Conservation (phyloP, 2,113 vertebrate genomes). For the Sceloporus tristichus region DNA sequence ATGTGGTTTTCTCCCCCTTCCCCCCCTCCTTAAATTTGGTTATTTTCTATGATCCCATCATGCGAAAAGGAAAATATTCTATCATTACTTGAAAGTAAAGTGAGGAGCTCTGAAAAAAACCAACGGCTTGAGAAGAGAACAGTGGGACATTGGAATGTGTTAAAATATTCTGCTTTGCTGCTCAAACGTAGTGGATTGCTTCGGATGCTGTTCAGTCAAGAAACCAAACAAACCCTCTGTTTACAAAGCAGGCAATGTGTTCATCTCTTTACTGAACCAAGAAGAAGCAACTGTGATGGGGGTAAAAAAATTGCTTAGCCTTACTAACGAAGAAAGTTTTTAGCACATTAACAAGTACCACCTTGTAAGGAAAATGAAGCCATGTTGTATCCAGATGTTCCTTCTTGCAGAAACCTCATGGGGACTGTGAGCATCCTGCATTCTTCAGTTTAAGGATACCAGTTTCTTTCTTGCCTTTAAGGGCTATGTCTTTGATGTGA, state of each 20-base stretch:
- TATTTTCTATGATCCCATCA: constrained; percentile 72
- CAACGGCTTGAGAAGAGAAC: constrained; percentile 61
- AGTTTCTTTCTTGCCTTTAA: constrained; percentile 78
- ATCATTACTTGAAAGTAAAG: constrained; percentile 60
- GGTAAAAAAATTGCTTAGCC: constrained; percentile 72
- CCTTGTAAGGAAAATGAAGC: constrained; percentile 84
- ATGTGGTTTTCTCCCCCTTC: constrained; percentile 63
- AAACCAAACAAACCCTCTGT: constrained; percentile 73
- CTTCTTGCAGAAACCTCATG: constrained; percentile 75
- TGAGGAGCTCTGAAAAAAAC: constrained; percentile 65
- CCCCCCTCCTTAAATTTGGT: constrained; percentile 58
- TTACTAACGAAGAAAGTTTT: constrained; percentile 75
- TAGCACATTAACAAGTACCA: constrained; percentile 75
- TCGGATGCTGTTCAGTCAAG: constrained; percentile 69
- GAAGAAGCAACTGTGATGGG: constrained; percentile 78
- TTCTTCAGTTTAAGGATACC: constrained; percentile 76
- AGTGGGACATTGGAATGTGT: constrained; percentile 71
- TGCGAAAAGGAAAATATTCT: constrained; percentile 68
- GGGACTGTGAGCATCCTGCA: constrained; percentile 74
- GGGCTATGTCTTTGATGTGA: constrained; percentile 79
- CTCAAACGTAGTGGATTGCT: constrained; percentile 70
- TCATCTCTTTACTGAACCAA: constrained; percentile 75
- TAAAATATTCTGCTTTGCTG: constrained; percentile 73
- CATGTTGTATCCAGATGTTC: constrained; percentile 82
- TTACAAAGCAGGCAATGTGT: constrained; percentile 74